Evolutionary conservation across 2,888 invertebrate genomes (phyloP).

Genomic region (Melieria omissa): DNA sequence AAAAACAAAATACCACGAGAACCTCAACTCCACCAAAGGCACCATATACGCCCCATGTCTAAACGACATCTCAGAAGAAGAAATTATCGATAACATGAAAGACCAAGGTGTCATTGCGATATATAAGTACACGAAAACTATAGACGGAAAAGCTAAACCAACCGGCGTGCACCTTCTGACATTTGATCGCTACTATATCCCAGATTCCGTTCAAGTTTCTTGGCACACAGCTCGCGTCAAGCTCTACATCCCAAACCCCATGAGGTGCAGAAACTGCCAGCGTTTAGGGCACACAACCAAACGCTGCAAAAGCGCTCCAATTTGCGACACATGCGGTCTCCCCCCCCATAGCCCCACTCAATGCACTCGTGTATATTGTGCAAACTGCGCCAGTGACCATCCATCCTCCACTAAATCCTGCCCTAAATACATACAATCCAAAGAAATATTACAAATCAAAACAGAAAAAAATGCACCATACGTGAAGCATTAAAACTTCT

Average conservation of each 20-base stretch:
- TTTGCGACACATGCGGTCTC: no score
- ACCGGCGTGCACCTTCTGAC: background rate
- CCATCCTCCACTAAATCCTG: background rate
- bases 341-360: background rate
- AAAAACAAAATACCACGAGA: background rate
- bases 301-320: no score
- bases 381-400: background rate
- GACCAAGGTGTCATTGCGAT: background rate
- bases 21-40: slow-evolving; percentile 9
- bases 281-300: no score
- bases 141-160: background rate
- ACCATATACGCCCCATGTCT: slow-evolving; percentile 20
- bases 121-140: slow-evolving; percentile 2
- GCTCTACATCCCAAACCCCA: no score
- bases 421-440: no score
- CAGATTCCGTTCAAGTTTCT: background rate
- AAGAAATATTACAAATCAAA: no score
- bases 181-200: background rate
- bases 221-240: no score
- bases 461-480: no score
- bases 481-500: no score
- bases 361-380: slow-evolving; percentile 7
- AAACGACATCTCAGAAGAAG: slow-evolving; percentile 5
- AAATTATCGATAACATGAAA: slow-evolving; percentile 16
- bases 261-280: no score